Percentiles rank a stretch among this genome's conserved stretches.
Conservation (phyloP, 2,888 invertebrate species). For the Baccha elongata region DNA sequence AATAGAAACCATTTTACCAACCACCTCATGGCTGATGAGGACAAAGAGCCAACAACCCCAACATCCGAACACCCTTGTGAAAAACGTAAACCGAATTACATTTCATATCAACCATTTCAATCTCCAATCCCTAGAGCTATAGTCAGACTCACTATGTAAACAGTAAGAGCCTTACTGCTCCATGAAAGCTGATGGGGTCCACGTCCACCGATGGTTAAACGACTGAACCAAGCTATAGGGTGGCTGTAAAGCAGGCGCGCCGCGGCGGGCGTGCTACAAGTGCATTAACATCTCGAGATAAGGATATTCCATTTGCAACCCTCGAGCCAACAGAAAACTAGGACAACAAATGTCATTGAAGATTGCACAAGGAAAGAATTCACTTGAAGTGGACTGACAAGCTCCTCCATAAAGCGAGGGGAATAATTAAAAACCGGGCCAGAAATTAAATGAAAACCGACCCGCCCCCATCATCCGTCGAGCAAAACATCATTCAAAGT, state of each 20-base stretch:
- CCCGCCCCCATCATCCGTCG: not conserved
- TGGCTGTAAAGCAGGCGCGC: not conserved
- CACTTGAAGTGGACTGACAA: conserved; percentile 31
- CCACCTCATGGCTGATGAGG: not conserved
- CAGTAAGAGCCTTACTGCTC: conserved; percentile 12
- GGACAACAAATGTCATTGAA: conserved; percentile 72
- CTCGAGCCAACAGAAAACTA: conserved; percentile 58
- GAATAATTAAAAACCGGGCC: conserved; percentile 58
- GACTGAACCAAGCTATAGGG: not conserved
- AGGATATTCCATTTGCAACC: conserved; percentile 63
- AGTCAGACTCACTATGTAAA: not conserved
- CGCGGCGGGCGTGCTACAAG: conserved; percentile 59
- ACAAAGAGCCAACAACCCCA: conserved; percentile 39
- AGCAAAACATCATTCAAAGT: conserved; percentile 1
- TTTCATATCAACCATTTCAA: conserved; percentile 70
- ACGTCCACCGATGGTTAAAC: conserved; percentile 25
- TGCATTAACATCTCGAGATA: conserved; percentile 73
- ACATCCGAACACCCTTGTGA: conserved; percentile 56
- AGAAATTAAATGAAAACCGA: conserved; percentile 63
- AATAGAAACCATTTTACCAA: not conserved
- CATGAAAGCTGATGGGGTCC: conserved; percentile 3
- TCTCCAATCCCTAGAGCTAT: conserved; percentile 41
- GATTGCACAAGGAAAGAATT: conserved; percentile 52
- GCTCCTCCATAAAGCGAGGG: conserved; percentile 10
- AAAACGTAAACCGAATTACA: conserved; percentile 71